phyloP scores from a whole-genome alignment of 35 echinoderm and acorn worm species.

The Diadema setosum region DNA sequence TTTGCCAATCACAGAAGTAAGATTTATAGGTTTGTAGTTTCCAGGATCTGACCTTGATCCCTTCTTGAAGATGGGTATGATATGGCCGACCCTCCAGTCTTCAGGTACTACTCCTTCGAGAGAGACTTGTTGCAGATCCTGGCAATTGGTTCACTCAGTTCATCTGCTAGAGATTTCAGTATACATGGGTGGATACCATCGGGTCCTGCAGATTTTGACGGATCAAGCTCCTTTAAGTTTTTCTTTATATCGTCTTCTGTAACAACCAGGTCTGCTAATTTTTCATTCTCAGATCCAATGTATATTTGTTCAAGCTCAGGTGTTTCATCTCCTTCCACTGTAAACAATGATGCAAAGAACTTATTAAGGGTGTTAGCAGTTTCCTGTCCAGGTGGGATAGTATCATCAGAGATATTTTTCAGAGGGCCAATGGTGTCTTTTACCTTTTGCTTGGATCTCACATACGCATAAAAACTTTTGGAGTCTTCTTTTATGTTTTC shows the following conservation, averaged over 20 bases:
- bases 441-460: conserved; percentile 16
- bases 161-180: neutral
- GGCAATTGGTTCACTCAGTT: neutral
- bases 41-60: neutral
- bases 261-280: neutral
- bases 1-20: conserved; percentile 19
- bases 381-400: conserved; percentile 15
- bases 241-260: neutral
- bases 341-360: conserved; percentile 16
- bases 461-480: conserved; percentile 19
- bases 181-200: no score
- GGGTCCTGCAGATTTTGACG: no score
- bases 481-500: no score
- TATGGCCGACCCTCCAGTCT: neutral
- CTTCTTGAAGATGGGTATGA: no score
- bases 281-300: neutral
- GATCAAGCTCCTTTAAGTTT: neutral
- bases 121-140: no score
- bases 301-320: no score
- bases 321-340: neutral
- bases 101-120: neutral
- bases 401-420: conserved; percentile 7
- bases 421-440: no score
- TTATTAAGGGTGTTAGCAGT: conserved; percentile 3
- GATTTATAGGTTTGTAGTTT: conserved; percentile 22